These are phyloP conservation scores for Epizoanthus rinbou DNA, from an alignment of 92 coral and sea anemone species.

Conservation along the genomic window DNA sequence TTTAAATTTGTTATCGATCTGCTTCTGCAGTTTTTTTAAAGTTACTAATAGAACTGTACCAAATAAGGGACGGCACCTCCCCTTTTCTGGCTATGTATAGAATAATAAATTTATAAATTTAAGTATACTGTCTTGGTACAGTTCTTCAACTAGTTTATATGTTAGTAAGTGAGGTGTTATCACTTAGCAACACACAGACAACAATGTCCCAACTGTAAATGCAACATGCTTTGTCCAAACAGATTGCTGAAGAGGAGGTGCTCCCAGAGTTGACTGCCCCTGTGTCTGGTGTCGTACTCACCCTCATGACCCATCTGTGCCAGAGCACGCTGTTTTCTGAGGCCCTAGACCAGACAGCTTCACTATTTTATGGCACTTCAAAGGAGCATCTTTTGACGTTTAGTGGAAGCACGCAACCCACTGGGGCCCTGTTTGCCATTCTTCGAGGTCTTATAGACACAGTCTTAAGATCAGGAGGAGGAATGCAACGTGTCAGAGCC, in stretches of 20 bases:
- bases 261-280: constrained; percentile 87
- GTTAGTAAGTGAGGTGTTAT: no score
- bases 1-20: no score
- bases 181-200: no score
- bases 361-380: constrained; percentile 45
- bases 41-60: no score
- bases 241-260: constrained; percentile 91
- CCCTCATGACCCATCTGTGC: constrained; percentile 87
- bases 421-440: constrained; percentile 87
- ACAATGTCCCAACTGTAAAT: no score
- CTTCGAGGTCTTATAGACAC: constrained; percentile 88
- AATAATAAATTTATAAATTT: no score
- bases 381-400: constrained; percentile 49
- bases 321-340: constrained; percentile 81
- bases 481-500: constrained; percentile 91
- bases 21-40: no score
- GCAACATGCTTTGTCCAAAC: background rate
- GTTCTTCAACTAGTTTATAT: no score
- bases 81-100: no score
- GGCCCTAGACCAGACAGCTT: constrained; percentile 42
- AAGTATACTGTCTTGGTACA: no score
- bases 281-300: constrained; percentile 90
- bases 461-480: constrained; percentile 91
- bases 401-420: constrained; percentile 68
- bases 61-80: no score